A percentile compares a stretch with the other conserved stretches of the same genome.
These are phyloP conservation scores for Theocolax elegans DNA, from an alignment of 1,140 invertebrate species.

Conservation along the genomic window DNA sequence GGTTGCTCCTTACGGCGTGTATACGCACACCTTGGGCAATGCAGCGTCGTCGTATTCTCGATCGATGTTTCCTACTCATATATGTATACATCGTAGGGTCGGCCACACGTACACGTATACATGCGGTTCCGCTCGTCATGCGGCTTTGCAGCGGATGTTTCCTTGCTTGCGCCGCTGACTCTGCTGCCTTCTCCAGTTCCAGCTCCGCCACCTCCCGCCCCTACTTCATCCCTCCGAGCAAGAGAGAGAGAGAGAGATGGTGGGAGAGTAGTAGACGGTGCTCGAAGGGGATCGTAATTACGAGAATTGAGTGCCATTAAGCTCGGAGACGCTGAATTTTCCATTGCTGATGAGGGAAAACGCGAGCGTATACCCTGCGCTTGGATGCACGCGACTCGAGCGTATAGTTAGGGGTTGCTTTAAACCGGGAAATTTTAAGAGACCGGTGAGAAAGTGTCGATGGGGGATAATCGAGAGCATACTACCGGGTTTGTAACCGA, in stretches of 20 bases:
- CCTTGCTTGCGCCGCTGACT: not conserved
- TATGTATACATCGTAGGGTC: too few species aligned
- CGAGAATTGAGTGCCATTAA: constrained; percentile 37
- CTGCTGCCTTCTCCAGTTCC: not conserved
- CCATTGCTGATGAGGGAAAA: constrained; percentile 26
- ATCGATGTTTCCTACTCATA: constrained; percentile 2
- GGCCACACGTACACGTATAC: constrained; percentile 2
- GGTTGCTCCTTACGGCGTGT: too few species aligned
- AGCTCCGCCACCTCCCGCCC: not conserved
- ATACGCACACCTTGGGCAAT: not conserved
- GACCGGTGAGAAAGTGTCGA: too few species aligned
- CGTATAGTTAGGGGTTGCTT: too few species aligned
- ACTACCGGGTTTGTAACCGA: too few species aligned
- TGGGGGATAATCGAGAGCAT: not conserved
- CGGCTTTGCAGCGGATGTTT: constrained; percentile 18
- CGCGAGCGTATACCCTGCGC: not conserved
- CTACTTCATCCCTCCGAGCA: not conserved
- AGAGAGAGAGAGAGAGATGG: not conserved
- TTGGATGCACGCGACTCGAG: too few species aligned
- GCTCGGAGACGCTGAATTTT: constrained; percentile 23
- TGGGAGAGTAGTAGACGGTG: not conserved
- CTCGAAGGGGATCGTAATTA: constrained; percentile 30
- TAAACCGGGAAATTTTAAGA: too few species aligned
- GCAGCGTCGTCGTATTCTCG: not conserved
- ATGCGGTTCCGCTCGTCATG: constrained; percentile 23